Evolutionary conservation across 2,113 vertebrate genomes (phyloP), one percentile per base, ranked within the genome.

Genomic region (Pteruthius melanotis): DNA sequence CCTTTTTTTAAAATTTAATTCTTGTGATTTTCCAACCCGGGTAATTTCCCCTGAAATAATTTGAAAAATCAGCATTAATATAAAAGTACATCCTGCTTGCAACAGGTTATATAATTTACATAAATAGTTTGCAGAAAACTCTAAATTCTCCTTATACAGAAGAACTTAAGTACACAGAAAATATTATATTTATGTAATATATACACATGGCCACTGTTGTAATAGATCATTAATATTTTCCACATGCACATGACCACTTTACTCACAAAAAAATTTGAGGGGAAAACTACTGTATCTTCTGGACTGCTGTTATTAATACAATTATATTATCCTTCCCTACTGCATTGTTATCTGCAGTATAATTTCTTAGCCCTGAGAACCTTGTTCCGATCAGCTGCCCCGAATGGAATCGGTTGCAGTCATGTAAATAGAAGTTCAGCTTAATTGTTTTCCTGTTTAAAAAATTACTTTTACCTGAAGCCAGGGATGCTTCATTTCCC

Each of bases 381-480:
- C 65, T 71, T 45, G 26, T 40, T 86, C 2, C 0, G 1, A 60
- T 49, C 87, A 87, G 49, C n/a, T 91, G 37, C 50, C 28, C 69
- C 2, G 1, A 75, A 64, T 10, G 49, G 52, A 91, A 87, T 44
- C 0, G 0, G 40, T 7, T 68, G 61, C 69, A 87, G 72, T n/a
- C 83, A 91, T 4, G 3, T 76, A 95, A 94, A 87, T 27, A 91
- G 64, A 89, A 94, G 69, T 92, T 91, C 81, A 84, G n/a, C 28
- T 82, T 94, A 89, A 91, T 87, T 94, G 83, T 94, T 92, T 60
- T 56, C 81, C 57, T 33, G 8, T 79, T 87, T 78, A 35, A 89
- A 89, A 92, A 92, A 86, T 47, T 57, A 78, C 57, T 75, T 77
- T 68, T 60, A 93, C 72, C 57, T 91, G 87, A 81, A 94, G 74